Evolutionary conservation across 2,113 vertebrate genomes (phyloP), one percentile per base, ranked within the genome.

Genomic region (Centropus bengalensis): DNA sequence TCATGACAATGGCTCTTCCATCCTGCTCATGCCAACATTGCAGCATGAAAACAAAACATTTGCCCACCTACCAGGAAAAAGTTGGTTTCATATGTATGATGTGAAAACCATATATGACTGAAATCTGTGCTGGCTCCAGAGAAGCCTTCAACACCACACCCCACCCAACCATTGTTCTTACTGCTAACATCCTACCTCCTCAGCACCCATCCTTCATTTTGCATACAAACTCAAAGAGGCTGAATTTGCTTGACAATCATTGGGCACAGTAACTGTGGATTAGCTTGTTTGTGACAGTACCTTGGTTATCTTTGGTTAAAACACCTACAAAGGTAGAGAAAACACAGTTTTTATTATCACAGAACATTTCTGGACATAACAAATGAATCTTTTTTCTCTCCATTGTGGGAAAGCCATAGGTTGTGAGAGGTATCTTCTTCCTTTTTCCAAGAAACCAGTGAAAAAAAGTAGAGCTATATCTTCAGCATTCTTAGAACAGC

Each of bases 61-160:
- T 24, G 38, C 17, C 30, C 36, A 40, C 18, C 40, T 36, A 81
- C 64, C 26, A 54, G 44, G 22, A 42, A 54, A 38, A 27, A 0
- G 1, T 1, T n/a, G 26, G 26, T 13, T 63, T 62, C 8, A 52
- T 1, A 2, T 52, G 38, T 6, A 5, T 0, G 0, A 36, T 36
- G 36, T 36, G 36, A 36, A 36, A 36, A 36, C 36, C 36, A 36
- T 36, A 36, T 36, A 36, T 36, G 14, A 8, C 24, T 63, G 36
- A 32, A 28, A 47, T 19, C n/a, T 33, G 42, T 12, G 21, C 49
- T 49, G 54, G 27, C 32, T 30, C 11, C 10, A 26, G 33, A 42
- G 30, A 47, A 21, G 26, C 5, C 9, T 14, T 10, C 23, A 56
- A 36, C 27, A 54, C 51, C 0, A 1, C 12, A 4, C 22, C 9